Percentiles rank a stretch among this genome's conserved stretches.
These are phyloP conservation scores for Caenorhabditis virilis DNA, from an alignment of 2,888 invertebrate genomes.

Conservation along the genomic window DNA sequence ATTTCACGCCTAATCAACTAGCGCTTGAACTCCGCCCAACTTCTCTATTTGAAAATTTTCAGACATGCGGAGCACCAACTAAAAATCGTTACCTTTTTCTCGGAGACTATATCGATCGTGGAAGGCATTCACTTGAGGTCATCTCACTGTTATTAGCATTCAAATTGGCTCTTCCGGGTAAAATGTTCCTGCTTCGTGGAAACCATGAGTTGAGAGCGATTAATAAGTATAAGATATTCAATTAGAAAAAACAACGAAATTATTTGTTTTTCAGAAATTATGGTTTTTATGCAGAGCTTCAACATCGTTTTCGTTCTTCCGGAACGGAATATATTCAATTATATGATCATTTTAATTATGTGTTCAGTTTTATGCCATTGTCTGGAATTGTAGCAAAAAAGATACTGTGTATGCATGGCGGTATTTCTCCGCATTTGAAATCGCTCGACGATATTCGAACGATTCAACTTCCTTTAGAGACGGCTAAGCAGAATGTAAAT, in stretches of 20 bases:
- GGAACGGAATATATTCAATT: constrained; percentile 16
- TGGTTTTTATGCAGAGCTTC: constrained; percentile 51
- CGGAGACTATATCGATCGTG: constrained; percentile 62
- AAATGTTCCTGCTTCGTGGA: constrained; percentile 55
- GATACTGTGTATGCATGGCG: constrained; percentile 62
- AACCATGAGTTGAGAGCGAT: constrained; percentile 61
- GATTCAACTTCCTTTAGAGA: constrained; percentile 41
- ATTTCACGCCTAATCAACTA: too few relatives aligned
- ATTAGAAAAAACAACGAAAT: background rate
- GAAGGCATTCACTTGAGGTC: constrained; percentile 56
- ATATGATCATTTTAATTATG: constrained; percentile 57
- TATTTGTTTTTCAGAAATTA: constrained; percentile 43
- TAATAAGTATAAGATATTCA: constrained; percentile 44
- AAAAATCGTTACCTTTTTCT: constrained; percentile 50
- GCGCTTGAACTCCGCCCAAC: too few relatives aligned
- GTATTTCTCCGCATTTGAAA: constrained; percentile 49
- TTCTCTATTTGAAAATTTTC: too few relatives aligned
- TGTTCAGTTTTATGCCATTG: constrained; percentile 59
- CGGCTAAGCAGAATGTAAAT: constrained; percentile 15
- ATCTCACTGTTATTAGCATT: constrained; percentile 51
- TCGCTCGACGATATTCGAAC: constrained; percentile 55
- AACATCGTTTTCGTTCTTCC: constrained; percentile 35
- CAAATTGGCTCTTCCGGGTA: constrained; percentile 55
- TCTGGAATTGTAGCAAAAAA: constrained; percentile 49
- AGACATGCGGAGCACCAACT: constrained; percentile 48